These are phyloP conservation scores for Menidia menidia DNA, from an alignment of 2,797 vertebrate species.

Conservation along the genomic window DNA sequence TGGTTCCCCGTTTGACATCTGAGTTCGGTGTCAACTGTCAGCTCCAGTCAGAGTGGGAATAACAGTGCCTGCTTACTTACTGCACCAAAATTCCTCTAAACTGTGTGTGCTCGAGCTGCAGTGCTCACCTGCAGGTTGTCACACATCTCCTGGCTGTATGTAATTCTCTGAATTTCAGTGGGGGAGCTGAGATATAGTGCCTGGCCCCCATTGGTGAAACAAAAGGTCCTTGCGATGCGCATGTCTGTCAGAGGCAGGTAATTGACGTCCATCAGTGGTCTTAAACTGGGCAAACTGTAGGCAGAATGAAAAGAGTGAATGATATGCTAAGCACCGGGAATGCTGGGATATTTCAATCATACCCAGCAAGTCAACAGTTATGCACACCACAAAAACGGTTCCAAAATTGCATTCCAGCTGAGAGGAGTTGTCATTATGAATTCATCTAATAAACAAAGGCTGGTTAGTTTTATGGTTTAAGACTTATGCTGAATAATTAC, in stretches of 20 bases:
- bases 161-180: constrained; percentile 97
- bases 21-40: constrained; percentile 51
- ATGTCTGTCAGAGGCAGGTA: constrained; percentile 96
- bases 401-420: constrained; percentile 10
- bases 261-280: constrained; percentile 94
- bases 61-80: constrained; percentile 29
- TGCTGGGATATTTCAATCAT: neutral
- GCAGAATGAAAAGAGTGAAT: constrained; percentile 7
- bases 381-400: neutral
- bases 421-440: neutral
- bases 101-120: neutral
- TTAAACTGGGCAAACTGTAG: constrained; percentile 94
- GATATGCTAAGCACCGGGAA: constrained; percentile 16
- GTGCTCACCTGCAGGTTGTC: constrained; percentile 93
- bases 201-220: constrained; percentile 95
- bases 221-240: constrained; percentile 98
- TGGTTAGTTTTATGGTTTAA: neutral
- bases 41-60: constrained; percentile 11
- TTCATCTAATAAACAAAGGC: neutral
- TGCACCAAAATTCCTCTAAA: constrained; percentile 4
- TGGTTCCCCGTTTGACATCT: constrained; percentile 55
- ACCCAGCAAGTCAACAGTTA: neutral
- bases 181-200: constrained; percentile 97
- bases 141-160: constrained; percentile 98
- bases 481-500: neutral